These are phyloP conservation scores for Lamellibrachia columna DNA, from an alignment of 2,888 invertebrate genomes.

Conservation along the genomic window DNA sequence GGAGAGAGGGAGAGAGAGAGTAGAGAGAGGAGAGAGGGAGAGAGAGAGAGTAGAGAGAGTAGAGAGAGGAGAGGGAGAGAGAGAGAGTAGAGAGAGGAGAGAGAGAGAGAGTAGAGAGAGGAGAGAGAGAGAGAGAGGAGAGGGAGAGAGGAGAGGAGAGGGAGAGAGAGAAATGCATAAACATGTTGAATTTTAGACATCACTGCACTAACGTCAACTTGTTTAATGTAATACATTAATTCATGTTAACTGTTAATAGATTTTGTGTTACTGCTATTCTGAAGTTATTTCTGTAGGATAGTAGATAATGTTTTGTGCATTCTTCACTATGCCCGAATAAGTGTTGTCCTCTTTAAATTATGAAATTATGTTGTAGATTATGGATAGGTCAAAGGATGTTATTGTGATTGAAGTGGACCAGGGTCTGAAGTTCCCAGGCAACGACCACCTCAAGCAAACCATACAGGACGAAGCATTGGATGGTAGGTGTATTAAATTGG, in stretches of 20 bases:
- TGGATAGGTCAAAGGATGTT: not conserved
- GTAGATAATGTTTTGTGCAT: not conserved
- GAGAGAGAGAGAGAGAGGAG: too few species aligned
- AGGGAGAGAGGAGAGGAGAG: not conserved
- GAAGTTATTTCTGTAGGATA: not conserved
- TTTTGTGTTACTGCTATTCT: not conserved
- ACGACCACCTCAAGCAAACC: constrained; percentile 28
- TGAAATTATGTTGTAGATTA: not conserved
- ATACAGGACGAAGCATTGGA: not conserved
- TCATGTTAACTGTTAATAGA: not conserved
- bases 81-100: too few species aligned
- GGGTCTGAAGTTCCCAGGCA: constrained; percentile 35
- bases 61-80: too few species aligned
- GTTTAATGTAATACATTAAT: not conserved
- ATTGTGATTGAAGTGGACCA: constrained; percentile 33
- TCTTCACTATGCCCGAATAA: not conserved
- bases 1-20: too few species aligned
- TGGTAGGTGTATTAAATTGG: not conserved
- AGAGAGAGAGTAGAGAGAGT: too few species aligned
- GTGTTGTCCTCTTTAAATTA: not conserved
- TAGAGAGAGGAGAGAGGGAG: too few species aligned
- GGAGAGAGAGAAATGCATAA: not conserved
- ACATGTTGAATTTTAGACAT: not conserved
- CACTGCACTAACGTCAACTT: not conserved
- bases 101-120: too few species aligned